Evolutionary conservation across 2,797 vertebrate genomes (phyloP).

Genomic region (Spheniscus humboldti): DNA sequence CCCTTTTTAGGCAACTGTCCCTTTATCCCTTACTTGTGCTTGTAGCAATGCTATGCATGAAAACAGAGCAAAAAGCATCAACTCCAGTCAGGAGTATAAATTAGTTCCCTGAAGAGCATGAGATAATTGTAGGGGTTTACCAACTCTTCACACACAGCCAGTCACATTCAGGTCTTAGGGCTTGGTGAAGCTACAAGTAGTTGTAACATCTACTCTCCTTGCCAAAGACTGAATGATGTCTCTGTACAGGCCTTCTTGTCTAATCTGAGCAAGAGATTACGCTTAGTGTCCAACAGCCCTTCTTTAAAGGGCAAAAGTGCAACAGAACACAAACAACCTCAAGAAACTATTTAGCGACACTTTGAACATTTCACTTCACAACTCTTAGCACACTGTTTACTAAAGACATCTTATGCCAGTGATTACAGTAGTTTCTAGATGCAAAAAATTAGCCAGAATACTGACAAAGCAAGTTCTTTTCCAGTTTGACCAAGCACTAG

Average conservation of each 20-base stretch:
- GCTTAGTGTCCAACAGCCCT: not conserved
- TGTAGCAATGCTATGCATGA: not conserved
- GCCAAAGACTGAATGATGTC: not conserved
- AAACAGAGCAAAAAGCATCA: not conserved
- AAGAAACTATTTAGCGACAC: not conserved
- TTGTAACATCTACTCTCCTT: not conserved
- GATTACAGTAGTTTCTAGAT: not conserved
- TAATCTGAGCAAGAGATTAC: not conserved
- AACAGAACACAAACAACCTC: not conserved
- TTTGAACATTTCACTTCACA: not conserved
- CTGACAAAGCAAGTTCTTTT: not conserved
- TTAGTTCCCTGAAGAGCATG: not conserved
- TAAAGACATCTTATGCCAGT: not conserved
- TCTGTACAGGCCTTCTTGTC: not conserved
- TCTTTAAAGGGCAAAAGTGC: not conserved
- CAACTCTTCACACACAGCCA: not conserved
- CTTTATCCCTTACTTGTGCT: not conserved
- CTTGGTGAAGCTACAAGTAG: not conserved
- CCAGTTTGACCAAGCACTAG: not conserved
- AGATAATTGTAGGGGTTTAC: not conserved
- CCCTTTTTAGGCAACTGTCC: not conserved
- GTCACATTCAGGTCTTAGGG: not conserved
- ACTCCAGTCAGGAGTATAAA: not conserved
- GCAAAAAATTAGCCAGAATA: not conserved
- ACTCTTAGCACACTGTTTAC: not conserved